phyloP scores from a whole-genome alignment of 1,140 invertebrate genomes.

The Arctopsyche grandis region DNA sequence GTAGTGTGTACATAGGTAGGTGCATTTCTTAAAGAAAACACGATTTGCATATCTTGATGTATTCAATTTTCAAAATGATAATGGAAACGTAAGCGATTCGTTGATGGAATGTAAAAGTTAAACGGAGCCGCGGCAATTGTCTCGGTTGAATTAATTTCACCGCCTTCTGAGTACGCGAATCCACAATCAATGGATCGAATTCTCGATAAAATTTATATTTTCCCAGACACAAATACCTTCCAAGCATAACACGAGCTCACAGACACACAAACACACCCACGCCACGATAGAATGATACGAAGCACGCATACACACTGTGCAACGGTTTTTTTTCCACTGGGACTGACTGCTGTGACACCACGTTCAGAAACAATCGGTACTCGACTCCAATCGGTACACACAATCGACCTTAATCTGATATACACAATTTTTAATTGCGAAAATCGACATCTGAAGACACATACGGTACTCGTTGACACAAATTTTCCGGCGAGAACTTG shows the following conservation, averaged over 20 bases:
- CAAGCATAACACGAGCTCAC: conserved; percentile 14
- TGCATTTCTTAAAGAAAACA: background rate
- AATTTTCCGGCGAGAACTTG: too few relatives aligned
- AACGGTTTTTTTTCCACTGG: background rate
- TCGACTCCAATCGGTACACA: background rate
- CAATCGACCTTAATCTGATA: too few relatives aligned
- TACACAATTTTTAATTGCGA: too few relatives aligned
- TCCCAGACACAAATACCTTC: conserved; percentile 37
- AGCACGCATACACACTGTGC: background rate
- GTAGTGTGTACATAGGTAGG: too few relatives aligned
- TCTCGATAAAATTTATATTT: conserved; percentile 37
- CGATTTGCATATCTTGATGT: background rate
- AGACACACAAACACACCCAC: background rate
- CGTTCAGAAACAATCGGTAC: background rate
- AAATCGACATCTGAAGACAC: too few relatives aligned
- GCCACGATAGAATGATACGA: conserved; percentile 12
- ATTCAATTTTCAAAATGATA: too few relatives aligned
- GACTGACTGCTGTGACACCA: background rate
- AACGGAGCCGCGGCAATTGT: background rate
- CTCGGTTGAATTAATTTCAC: conserved; percentile 17
- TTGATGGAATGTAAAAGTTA: conserved; percentile 25
- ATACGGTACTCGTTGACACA: too few relatives aligned
- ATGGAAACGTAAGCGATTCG: background rate
- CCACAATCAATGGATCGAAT: conserved; percentile 12
- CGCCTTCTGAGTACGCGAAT: background rate